Base-by-base conservation (phyloP, 1,140 invertebrate species). In the Goniozus legneri region DNA sequence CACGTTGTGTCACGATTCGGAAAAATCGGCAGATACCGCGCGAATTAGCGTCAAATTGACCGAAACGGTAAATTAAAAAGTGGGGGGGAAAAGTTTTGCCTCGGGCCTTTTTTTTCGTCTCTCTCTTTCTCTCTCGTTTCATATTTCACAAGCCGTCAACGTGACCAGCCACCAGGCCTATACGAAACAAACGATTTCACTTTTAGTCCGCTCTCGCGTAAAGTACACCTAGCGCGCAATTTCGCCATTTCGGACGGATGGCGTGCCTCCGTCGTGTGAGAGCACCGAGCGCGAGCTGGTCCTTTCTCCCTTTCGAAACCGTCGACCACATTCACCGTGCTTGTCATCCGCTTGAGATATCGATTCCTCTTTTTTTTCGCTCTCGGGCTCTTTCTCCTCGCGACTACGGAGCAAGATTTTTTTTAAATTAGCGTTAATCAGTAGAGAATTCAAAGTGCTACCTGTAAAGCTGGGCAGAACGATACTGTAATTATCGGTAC, bases 171-270 rank as follows among this genome's bases (percentile, higher is more conserved):
- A n/a, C n/a, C n/a, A n/a, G n/a, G n/a, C n/a, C n/a, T n/a, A n/a
- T n/a, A n/a, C n/a, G n/a, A n/a, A 60, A 58, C 53, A 62, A 62
- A 66, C 47, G 52, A 56, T 66, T 66, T 66, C 64, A 65, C 62
- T 66, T 66, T 59, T 65, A 58, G 56, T 61, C 52, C 54, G 58
- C 54, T 52, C 52, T 61, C 54, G 50, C 50, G 53, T 38, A 60
- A n/a, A 60, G 52, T 60, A 50, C 52, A 58, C 51, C 52, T 50
- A 46, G 47, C n/a, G n/a, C n/a, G n/a, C n/a, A n/a, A 50, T 65
- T 63, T 63, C 62, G 61, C 62, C 56, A 55, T 58, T 65, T 64
- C 51, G 59, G 37, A 41, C 48, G 14, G 10, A 13, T 13, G 16
- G 20, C 16, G 19, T 37, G 15, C 24, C 32, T 16, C 50, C 44